phyloP scores from a whole-genome alignment of 2,888 invertebrate species.

The Yponomeuta evonymella region DNA sequence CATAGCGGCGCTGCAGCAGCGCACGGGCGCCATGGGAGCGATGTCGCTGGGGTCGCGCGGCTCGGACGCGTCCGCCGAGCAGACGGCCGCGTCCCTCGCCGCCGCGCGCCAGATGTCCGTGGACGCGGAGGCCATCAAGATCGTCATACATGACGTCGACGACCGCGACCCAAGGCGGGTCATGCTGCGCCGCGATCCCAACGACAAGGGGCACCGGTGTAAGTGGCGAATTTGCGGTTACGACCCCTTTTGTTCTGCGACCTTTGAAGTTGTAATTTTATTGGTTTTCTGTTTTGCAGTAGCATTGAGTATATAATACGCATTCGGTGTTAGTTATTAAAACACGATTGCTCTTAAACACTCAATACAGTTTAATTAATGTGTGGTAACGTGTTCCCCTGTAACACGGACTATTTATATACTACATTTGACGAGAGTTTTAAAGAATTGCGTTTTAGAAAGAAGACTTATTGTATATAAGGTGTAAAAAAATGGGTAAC shows the following conservation, averaged over 20 bases:
- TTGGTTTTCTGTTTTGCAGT: too few species aligned
- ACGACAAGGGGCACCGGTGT: constrained; percentile 92
- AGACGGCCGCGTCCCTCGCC: constrained; percentile 75
- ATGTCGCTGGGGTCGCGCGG: constrained; percentile 59
- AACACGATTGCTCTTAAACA: too few species aligned
- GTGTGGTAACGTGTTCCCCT: too few species aligned
- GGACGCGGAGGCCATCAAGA: constrained; percentile 94
- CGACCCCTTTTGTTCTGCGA: neutral
- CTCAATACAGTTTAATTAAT: too few species aligned
- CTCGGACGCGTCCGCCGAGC: constrained; percentile 46
- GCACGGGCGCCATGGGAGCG: constrained; percentile 72
- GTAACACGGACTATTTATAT: too few species aligned
- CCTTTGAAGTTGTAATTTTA: too few species aligned
- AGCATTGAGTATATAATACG: too few species aligned
- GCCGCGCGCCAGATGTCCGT: constrained; percentile 89
- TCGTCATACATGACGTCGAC: constrained; percentile 95
- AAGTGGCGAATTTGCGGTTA: constrained; percentile 53
- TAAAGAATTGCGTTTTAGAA: too few species aligned
- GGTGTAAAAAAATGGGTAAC: too few species aligned
- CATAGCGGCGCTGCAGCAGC: constrained; percentile 80
- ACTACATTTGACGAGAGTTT: too few species aligned
- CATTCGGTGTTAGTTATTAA: too few species aligned
- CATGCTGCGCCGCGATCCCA: constrained; percentile 83
- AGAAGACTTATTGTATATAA: too few species aligned
- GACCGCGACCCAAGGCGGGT: constrained; percentile 84